Evolutionary conservation across 2,797 vertebrate genomes (phyloP).

Genomic region (Fistularia commersonii): DNA sequence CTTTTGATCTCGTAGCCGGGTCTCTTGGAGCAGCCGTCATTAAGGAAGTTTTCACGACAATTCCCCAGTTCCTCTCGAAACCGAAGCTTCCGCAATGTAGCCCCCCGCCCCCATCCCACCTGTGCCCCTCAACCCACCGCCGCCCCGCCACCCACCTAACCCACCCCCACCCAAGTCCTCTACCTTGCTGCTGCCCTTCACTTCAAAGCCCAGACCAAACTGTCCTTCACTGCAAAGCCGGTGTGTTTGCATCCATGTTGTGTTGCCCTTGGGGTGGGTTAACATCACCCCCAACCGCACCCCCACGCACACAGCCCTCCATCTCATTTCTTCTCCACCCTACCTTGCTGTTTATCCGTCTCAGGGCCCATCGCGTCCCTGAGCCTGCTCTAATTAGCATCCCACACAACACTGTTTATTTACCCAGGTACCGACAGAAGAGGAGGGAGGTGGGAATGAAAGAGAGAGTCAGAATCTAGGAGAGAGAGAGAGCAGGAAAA

Average conservation of each 20-base stretch:
- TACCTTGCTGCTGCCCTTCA: conserved; percentile 15
- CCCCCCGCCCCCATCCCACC: neutral
- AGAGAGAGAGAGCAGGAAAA: conserved; percentile 25
- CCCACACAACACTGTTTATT: conserved; percentile 66
- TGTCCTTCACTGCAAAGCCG: conserved; percentile 55
- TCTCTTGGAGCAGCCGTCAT: conserved; percentile 49
- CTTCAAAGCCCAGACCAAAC: conserved; percentile 46
- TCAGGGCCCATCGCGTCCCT: conserved; percentile 61
- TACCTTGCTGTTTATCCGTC: conserved; percentile 61
- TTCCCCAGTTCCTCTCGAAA: conserved; percentile 16
- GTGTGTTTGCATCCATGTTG: conserved; percentile 49
- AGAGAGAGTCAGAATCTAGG: conserved; percentile 20
- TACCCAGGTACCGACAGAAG: conserved; percentile 57
- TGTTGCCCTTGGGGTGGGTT: conserved; percentile 60
- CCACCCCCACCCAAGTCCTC: conserved; percentile 21
- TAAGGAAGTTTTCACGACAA: conserved; percentile 43
- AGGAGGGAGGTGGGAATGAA: conserved; percentile 52
- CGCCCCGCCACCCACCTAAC: neutral
- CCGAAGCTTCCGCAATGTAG: conserved; percentile 9
- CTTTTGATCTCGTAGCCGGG: conserved; percentile 54
- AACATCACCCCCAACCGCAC: conserved; percentile 22
- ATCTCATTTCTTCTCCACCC: conserved; percentile 52
- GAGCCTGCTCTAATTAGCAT: conserved; percentile 73
- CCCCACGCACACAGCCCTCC: conserved; percentile 15
- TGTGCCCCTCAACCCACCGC: conserved; percentile 17